Evolutionary conservation across 1,140 invertebrate genomes (phyloP), one percentile per base, ranked within the genome.

Genomic region (Agraylea sexmaculata): DNA sequence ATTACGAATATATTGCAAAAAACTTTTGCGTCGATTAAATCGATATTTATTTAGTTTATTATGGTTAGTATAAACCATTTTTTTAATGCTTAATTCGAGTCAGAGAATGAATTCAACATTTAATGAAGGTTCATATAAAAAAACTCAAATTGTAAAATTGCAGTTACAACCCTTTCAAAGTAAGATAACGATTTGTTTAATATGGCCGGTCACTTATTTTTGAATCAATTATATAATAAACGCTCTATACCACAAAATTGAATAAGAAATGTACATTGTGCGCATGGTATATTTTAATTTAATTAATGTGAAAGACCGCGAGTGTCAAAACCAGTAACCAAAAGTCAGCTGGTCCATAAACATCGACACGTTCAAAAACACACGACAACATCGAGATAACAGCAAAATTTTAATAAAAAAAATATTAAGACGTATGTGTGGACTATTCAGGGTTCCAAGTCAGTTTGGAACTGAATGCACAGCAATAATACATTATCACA

Each of bases 401-500:
- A 15, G 34, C 23, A 32, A 40, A 31, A 40, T 40, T 28, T 35
- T 20, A 37, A 22, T 23, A 23, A 37, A 30, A 22, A 31, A 40
- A 29, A 40, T 31, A 40, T 31, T 22, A 40, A 23, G 30, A 13
- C 15, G 37, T 41, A 38, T 38, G 43, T 42, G 43, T 45, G 42
- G 42, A 39, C 40, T 45, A 47, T 50, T 50, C 49, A 50, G 49
- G 45, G 49, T 47, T 50, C 49, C 49, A 47, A 50, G 49, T 50
- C 49, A 42, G 40, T 46, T 47, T 50, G 49, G 45, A 50, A 50
- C 49, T 50, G 49, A 50, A 50, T 45, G 45, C 42, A 50, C 45
- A 50, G 49, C 49, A 40, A 47, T 10, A 7, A 32, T 12, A n/a
- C n/a, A n/a, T n/a, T n/a, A n/a, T n/a, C n/a, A n/a, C n/a, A n/a